These are phyloP conservation scores for Pocillopora damicornis DNA, from an alignment of 64 coral and sea anemone species.

Conservation along the genomic window DNA sequence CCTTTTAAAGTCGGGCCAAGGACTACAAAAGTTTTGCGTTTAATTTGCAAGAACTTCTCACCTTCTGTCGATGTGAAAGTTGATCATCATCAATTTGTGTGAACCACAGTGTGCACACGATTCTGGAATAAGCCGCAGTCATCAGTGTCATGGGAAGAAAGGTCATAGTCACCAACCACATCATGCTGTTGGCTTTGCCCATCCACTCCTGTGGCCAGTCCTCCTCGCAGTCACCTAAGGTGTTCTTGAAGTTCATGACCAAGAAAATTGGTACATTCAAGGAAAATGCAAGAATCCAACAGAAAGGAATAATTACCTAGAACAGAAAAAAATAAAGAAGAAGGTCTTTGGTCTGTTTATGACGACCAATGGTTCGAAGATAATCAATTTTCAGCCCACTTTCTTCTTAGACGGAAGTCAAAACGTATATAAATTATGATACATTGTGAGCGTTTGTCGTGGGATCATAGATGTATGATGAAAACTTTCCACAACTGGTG, in stretches of 20 bases:
- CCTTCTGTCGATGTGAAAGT: background rate
- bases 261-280: background rate
- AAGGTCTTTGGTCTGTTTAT: too few species aligned
- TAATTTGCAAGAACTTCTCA: background rate
- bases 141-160: background rate
- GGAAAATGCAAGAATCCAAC: background rate
- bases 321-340: background rate
- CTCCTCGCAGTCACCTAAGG: background rate
- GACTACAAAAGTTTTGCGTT: background rate
- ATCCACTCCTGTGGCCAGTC: background rate
- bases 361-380: too few species aligned
- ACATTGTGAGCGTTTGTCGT: too few species aligned
- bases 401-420: too few species aligned
- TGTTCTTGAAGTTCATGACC: background rate
- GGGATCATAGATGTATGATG: too few species aligned
- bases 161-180: background rate
- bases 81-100: background rate
- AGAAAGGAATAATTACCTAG: background rate
- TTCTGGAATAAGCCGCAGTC: background rate
- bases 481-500: too few species aligned
- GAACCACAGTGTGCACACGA: constrained; percentile 4
- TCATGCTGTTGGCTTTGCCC: background rate
- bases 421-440: too few species aligned
- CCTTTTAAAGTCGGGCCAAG: background rate
- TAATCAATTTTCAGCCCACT: too few species aligned